Percentiles rank a stretch among this genome's conserved stretches.
Conservation (phyloP, 64 coral and sea anemone species). For the Porites australiensis region DNA sequence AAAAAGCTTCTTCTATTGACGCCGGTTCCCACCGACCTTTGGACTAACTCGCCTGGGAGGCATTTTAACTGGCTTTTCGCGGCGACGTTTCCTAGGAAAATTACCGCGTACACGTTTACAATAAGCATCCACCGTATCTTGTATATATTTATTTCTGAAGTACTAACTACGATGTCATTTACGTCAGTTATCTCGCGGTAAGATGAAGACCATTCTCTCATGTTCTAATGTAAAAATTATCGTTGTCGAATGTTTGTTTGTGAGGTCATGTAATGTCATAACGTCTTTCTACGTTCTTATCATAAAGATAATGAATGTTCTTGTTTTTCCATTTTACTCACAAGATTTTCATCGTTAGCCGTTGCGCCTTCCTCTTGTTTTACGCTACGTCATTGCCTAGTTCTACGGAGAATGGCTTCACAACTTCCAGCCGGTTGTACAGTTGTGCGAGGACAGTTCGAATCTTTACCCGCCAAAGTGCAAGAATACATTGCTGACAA, state of each 20-base stretch:
- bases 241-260: background rate
- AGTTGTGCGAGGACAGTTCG: conserved; percentile 61
- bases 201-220: background rate
- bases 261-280: background rate
- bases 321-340: background rate
- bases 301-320: background rate
- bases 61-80: background rate
- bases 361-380: conserved; percentile 1
- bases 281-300: background rate
- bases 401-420: conserved; percentile 68
- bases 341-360: conserved; percentile 30
- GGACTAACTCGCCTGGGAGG: conserved; percentile 18
- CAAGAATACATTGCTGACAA: conserved; percentile 74
- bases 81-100: conserved; percentile 26
- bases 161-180: conserved; percentile 75
- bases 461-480: conserved; percentile 64
- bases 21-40: conserved; percentile 26
- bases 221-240: background rate
- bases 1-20: background rate
- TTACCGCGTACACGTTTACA: conserved; percentile 26
- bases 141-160: conserved; percentile 53
- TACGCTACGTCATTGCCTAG: conserved; percentile 39
- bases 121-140: conserved; percentile 29
- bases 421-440: conserved; percentile 65
- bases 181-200: conserved; percentile 87